These are phyloP conservation scores for Timandra comae DNA, from an alignment of 2,888 invertebrate species.

Conservation along the genomic window DNA sequence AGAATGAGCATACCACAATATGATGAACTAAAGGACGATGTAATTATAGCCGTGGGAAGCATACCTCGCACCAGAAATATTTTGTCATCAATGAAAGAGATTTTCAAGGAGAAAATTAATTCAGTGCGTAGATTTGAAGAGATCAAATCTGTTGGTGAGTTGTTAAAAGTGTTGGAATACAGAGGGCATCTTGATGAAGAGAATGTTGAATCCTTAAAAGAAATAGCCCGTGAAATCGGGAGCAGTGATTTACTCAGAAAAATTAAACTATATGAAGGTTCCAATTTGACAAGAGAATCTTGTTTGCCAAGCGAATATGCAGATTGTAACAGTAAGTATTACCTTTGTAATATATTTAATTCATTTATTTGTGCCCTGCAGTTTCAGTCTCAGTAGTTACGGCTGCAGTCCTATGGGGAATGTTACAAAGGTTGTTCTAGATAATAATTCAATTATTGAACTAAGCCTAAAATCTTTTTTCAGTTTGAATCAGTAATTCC, in stretches of 20 bases:
- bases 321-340: no score
- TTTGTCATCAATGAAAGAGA: conserved; percentile 44
- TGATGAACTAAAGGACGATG: conserved; percentile 42
- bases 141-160: conserved; percentile 44
- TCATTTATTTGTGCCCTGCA: no score
- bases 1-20: no score
- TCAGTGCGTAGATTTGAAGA: conserved; percentile 55
- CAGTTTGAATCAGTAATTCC: no score
- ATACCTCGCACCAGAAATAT: conserved; percentile 41
- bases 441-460: no score
- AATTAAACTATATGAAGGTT: conserved; percentile 43
- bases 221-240: conserved; percentile 42
- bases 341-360: no score
- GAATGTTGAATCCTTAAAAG: conserved; percentile 47
- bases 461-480: no score
- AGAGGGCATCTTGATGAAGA: conserved; percentile 53
- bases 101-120: conserved; percentile 52
- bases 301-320: no score
- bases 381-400: no score
- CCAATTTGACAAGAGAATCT: conserved; percentile 29
- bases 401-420: no score
- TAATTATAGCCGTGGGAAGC: conserved; percentile 36
- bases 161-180: conserved; percentile 52
- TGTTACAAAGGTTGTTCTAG: no score
- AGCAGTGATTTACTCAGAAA: conserved; percentile 31